phyloP scores from a whole-genome alignment of 2,797 vertebrate genomes.

The Semotilus atromaculatus region DNA sequence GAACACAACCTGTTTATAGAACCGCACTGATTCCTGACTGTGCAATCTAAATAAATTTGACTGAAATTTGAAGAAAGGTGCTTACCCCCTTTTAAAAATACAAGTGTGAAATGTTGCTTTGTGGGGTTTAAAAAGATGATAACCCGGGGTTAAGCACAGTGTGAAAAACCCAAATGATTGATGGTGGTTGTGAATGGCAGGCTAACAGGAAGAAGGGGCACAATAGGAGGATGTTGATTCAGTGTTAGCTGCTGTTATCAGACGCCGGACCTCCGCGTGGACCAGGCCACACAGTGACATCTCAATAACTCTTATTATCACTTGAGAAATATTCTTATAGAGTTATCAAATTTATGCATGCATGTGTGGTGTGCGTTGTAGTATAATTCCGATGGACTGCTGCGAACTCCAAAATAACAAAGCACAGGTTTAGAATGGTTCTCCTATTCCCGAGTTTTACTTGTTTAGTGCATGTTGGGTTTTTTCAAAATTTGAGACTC shows the following conservation, averaged over 20 bases:
- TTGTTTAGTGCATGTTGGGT: not conserved
- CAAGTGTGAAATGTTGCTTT: not conserved
- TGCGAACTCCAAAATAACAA: slow-evolving; percentile 7
- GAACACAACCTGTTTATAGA: not conserved
- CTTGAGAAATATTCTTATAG: not conserved
- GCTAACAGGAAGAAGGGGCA: slow-evolving; percentile 46
- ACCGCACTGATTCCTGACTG: not conserved
- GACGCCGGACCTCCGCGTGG: not conserved
- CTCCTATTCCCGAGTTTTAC: slow-evolving; percentile 29
- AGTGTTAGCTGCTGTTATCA: slow-evolving; percentile 27
- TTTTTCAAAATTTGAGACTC: not conserved
- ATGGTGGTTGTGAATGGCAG: slow-evolving; percentile 23
- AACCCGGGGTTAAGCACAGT: not conserved
- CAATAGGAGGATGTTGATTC: slow-evolving; percentile 56
- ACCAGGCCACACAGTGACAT: not conserved
- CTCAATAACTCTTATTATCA: not conserved
- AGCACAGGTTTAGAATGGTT: not conserved
- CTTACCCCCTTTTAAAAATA: not conserved
- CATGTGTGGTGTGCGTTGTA: not conserved
- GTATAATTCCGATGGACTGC: not conserved
- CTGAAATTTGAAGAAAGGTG: not conserved
- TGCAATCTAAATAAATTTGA: slow-evolving; percentile 1
- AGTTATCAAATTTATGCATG: not conserved
- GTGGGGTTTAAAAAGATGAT: not conserved
- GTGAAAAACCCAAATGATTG: slow-evolving; percentile 8